phyloP scores from a whole-genome alignment of 2,888 invertebrate species.

The Yponomeuta sedellus region DNA sequence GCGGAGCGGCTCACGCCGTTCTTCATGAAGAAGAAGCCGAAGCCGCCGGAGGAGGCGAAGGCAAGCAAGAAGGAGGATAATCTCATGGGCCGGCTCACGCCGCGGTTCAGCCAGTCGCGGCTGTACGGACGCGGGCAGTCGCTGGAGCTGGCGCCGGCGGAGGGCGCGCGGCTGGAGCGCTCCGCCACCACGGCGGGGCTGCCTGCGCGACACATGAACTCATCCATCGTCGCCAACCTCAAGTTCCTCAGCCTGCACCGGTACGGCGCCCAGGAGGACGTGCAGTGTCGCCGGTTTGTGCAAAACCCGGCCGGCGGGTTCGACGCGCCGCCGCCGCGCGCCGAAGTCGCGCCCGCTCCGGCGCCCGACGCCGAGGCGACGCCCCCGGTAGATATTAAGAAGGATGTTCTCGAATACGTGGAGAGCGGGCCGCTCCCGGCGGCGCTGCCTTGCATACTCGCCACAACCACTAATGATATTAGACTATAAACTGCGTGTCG shows the following conservation, averaged over 20 bases:
- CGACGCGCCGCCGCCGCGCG: constrained; percentile 15
- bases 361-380: constrained; percentile 18
- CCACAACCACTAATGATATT: constrained; percentile 53
- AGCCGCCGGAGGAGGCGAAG: constrained; percentile 45
- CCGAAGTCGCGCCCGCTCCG: constrained; percentile 17
- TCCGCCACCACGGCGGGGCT: constrained; percentile 61
- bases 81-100: constrained; percentile 61
- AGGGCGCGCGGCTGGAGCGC: constrained; percentile 49
- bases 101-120: constrained; percentile 65
- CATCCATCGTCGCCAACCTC: constrained; percentile 60
- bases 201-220: constrained; percentile 54
- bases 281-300: constrained; percentile 40
- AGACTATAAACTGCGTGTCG: constrained; percentile 40
- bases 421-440: constrained; percentile 24
- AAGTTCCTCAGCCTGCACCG: constrained; percentile 66
- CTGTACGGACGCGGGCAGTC: constrained; percentile 62
- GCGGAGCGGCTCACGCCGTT: constrained; percentile 67
- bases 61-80: constrained; percentile 54
- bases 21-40: constrained; percentile 64
- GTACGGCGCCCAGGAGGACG: constrained; percentile 53
- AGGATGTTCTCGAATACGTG: constrained; percentile 17
- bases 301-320: constrained; percentile 28
- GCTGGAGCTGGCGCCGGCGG: constrained; percentile 48
- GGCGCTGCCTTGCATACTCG: constrained; percentile 36
- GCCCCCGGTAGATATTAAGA: constrained; percentile 20